phyloP scores from a whole-genome alignment of 2,113 vertebrate species.

The Thomomys bottae region DNA sequence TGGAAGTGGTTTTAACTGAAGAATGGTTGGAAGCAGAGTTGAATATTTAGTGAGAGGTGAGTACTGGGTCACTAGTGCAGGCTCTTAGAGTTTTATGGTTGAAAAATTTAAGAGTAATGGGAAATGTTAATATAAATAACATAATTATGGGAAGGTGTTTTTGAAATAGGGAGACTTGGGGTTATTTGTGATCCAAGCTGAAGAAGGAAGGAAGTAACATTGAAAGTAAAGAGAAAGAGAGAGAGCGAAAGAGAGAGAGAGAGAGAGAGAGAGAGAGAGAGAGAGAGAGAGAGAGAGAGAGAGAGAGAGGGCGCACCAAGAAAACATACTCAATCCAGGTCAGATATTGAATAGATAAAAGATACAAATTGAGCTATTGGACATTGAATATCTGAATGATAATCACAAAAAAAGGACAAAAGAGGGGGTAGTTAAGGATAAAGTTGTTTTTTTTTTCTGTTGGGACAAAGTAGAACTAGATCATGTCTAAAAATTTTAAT shows the following conservation, averaged over 20 bases:
- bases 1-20: background rate
- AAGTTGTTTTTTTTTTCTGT: constrained; percentile 32
- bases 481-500: constrained; percentile 58
- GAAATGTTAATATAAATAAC: background rate
- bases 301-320: too few species aligned
- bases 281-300: too few species aligned
- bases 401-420: background rate
- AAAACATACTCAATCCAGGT: background rate
- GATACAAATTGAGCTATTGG: background rate
- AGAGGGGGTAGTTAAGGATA: constrained; percentile 46
- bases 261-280: too few species aligned
- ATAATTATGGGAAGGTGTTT: background rate
- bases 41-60: background rate
- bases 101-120: background rate
- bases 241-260: too few species aligned
- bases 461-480: constrained; percentile 50
- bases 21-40: background rate
- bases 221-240: too few species aligned
- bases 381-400: background rate
- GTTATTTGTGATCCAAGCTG: background rate
- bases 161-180: background rate
- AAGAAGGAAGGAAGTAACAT: background rate
- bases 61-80: background rate
- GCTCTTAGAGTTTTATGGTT: background rate
- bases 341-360: background rate